Evolutionary conservation across 2,888 invertebrate genomes (phyloP).

Genomic region (Melolontha melolontha): DNA sequence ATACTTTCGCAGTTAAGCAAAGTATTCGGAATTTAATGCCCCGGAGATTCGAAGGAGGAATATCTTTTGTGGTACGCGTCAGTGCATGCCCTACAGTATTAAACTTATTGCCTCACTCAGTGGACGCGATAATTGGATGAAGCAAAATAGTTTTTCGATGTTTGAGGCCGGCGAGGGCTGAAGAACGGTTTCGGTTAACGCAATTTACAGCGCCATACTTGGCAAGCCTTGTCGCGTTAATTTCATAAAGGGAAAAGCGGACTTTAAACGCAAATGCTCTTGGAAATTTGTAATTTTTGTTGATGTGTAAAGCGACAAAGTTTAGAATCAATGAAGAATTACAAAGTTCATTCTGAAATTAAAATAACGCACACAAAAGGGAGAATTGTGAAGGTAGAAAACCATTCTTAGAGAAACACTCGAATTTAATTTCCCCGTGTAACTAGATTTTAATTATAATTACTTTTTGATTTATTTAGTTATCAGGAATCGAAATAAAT

Average conservation of each 20-base stretch:
- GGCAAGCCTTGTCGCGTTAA: slow-evolving; percentile 19
- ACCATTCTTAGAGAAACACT: too few species aligned
- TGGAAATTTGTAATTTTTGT: slow-evolving; percentile 25
- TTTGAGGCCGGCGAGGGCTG: not conserved
- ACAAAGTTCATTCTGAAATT: too few species aligned
- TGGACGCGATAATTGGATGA: slow-evolving; percentile 9
- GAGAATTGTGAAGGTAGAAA: too few species aligned
- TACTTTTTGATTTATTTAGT: too few species aligned
- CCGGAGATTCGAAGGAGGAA: not conserved
- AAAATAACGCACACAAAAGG: too few species aligned
- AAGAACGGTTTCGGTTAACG: slow-evolving; percentile 17
- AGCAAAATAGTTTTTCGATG: slow-evolving; percentile 17
- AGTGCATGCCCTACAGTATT: too few species aligned
- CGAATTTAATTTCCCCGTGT: too few species aligned
- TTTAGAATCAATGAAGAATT: too few species aligned
- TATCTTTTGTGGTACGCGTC: not conserved
- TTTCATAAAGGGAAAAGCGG: slow-evolving; percentile 19
- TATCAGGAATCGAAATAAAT: too few species aligned
- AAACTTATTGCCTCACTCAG: not conserved
- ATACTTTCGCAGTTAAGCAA: slow-evolving; percentile 1
- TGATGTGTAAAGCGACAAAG: not conserved
- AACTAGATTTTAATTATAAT: too few species aligned
- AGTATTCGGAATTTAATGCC: slow-evolving; percentile 7
- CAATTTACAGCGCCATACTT: slow-evolving; percentile 16
- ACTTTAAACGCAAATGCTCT: slow-evolving; percentile 11